A percentile compares a stretch with the other conserved stretches of the same genome.
Conservation (phyloP, 2,888 invertebrate genomes). For the Therioaphis trifolii region DNA sequence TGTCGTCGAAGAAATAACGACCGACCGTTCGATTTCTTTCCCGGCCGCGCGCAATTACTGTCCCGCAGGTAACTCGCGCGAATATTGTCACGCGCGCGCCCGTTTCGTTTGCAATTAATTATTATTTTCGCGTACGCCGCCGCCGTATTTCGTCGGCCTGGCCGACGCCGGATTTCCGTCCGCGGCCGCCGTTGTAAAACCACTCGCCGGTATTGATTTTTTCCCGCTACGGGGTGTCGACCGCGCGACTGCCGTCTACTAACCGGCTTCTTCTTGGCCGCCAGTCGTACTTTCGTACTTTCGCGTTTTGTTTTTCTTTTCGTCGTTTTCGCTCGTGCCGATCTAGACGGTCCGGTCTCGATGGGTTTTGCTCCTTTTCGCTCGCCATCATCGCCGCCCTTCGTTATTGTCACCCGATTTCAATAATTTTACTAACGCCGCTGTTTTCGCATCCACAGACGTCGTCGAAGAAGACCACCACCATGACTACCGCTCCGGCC, state of each 20-base stretch:
- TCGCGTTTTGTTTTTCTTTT: background rate
- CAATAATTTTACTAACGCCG: constrained; percentile 41
- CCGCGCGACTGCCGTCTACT: background rate
- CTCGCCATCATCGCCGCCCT: too few relatives aligned
- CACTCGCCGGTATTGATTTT: constrained; percentile 53
- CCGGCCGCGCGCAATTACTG: too few relatives aligned
- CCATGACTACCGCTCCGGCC: constrained; percentile 89
- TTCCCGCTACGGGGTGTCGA: constrained; percentile 39
- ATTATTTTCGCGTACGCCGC: background rate
- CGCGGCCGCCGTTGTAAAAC: background rate
- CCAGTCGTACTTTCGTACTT: background rate
- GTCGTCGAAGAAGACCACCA: constrained; percentile 83
- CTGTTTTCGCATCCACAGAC: constrained; percentile 75
- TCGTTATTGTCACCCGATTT: background rate
- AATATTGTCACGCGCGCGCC: too few relatives aligned
- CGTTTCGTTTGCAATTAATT: too few relatives aligned
- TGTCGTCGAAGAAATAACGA: background rate
- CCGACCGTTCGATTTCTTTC: too few relatives aligned
- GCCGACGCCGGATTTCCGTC: background rate
- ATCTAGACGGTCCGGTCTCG: background rate
- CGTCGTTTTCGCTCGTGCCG: too few relatives aligned
- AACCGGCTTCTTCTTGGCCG: background rate
- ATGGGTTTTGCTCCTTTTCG: background rate
- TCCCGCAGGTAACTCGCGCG: too few relatives aligned
- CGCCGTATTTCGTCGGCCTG: too few relatives aligned